Base-by-base conservation (phyloP, 2,888 invertebrate species). In the Rosalia funebris region DNA sequence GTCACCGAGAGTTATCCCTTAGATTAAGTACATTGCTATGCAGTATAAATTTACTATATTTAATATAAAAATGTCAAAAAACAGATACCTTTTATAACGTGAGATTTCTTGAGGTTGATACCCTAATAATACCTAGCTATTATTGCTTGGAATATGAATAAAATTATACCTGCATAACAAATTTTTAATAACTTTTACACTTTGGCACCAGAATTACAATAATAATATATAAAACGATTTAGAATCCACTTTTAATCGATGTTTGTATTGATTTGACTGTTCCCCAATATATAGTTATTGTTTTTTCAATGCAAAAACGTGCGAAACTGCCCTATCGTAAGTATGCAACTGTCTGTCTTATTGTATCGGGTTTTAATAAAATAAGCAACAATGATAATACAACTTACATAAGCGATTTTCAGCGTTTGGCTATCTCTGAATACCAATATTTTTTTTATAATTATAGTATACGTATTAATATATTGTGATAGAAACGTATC, bases 171-270 rank as follows among this genome's bases (percentile, higher is more conserved):
- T 68, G 69, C 73, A 70, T 70, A 71, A 71, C 73, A 72, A 68
- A 57, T 58, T 71, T 74, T 77, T 78, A 79, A 78, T 79, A 79
- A 80, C 80, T 79, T 77, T 74, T 74, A 74, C 69, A 73, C 71
- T 81, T 81, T 81, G 81, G 81, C 81, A 81, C 81, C 81, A 78
- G 80, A 77, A 77, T 78, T 79, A 74, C 72, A 74, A 72, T 77
- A 72, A 53, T 53, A 50, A 53, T 53, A 53, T 34, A 73, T 65
- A 70, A 74, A 75, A 74, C 74, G 75, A 77, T 80, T 78, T 80
- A 80, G 78, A 81, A 80, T 80, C 76, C 74, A 66, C 67, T 73
- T 74, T 75, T 72, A 71, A 73, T 81, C 81, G 81, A 81, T 81
- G 81, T 80, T 76, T 76, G 70, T 47, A 62, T 32, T 57, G 53